Conservation (phyloP, 2,113 vertebrate genomes). For the Microcebus jonahi region DNA sequence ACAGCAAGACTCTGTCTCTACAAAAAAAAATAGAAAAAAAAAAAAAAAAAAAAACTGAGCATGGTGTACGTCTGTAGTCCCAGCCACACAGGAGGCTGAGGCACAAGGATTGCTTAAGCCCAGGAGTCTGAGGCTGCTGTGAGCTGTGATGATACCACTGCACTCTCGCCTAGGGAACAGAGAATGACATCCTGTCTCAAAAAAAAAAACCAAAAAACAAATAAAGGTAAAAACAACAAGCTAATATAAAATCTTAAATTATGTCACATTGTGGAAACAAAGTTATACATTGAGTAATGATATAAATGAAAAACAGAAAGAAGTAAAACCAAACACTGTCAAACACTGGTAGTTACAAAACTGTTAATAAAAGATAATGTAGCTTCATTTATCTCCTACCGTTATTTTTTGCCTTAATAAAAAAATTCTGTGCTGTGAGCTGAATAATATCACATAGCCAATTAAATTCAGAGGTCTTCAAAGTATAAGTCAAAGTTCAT, state of each 20-base stretch:
- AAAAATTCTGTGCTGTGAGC: neutral
- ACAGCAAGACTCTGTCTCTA: no score
- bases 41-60: no score
- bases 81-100: no score
- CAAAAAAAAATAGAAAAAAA: no score
- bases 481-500: neutral
- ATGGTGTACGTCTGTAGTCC: no score
- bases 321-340: neutral
- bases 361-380: neutral
- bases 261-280: neutral
- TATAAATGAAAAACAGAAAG: neutral
- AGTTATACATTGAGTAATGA: neutral
- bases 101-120: no score
- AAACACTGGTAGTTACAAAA: neutral
- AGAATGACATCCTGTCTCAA: no score
- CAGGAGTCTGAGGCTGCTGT: no score
- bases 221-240: neutral
- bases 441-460: neutral
- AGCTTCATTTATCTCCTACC: neutral
- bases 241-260: neutral
- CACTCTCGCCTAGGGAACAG: no score
- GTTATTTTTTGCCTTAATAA: neutral
- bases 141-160: no score
- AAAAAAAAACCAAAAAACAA: no score
- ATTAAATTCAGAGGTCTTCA: conserved; percentile 42